A percentile compares a stretch with the other conserved stretches of the same genome.
Evolutionary conservation across 1,140 invertebrate genomes (phyloP).

Genomic region (Macrosteles quadrilineatus): DNA sequence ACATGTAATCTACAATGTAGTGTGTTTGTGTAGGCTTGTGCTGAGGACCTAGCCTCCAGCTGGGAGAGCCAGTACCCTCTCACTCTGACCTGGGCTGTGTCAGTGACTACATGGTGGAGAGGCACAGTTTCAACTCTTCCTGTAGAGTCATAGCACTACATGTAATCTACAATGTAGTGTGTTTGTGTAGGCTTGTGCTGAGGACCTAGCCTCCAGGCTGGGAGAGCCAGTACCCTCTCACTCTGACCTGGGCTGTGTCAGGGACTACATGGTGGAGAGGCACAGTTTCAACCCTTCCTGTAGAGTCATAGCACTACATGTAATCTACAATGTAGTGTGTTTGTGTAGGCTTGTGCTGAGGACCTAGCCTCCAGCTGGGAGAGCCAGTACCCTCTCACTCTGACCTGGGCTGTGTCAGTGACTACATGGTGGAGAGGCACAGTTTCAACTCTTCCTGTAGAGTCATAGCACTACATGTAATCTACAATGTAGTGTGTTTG

Average conservation of each 20-base stretch:
- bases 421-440: constrained; percentile 43
- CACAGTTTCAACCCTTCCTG: constrained; percentile 22
- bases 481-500: constrained; percentile 69
- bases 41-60: constrained; percentile 63
- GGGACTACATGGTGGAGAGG: constrained; percentile 47
- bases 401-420: constrained; percentile 69
- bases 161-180: constrained; percentile 57
- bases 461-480: constrained; percentile 86
- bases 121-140: constrained; percentile 23
- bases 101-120: constrained; percentile 50
- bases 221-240: constrained; percentile 70
- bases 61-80: constrained; percentile 73
- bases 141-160: constrained; percentile 77
- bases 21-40: constrained; percentile 51
- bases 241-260: constrained; percentile 69
- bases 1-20: no score
- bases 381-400: constrained; percentile 67
- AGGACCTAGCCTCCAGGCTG: constrained; percentile 65
- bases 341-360: constrained; percentile 55
- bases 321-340: no score
- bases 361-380: constrained; percentile 69
- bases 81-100: constrained; percentile 69
- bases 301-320: constrained; percentile 81
- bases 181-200: constrained; percentile 8
- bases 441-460: constrained; percentile 42